Evolutionary conservation across 2,113 vertebrate genomes (phyloP).

Genomic region (Eurypyga helias): DNA sequence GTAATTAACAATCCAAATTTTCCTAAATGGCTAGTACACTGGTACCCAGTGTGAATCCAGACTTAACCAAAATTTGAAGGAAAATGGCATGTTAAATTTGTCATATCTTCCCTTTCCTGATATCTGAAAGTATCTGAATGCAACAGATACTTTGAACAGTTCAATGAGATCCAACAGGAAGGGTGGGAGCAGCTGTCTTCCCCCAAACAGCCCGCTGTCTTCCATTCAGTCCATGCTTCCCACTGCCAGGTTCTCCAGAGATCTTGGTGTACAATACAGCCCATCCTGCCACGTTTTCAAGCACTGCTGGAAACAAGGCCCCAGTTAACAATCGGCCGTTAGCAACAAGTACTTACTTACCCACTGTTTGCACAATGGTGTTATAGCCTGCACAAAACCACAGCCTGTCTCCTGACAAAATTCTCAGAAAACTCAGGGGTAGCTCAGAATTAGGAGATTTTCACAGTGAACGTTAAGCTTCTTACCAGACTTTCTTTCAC

Average conservation of each 20-base stretch:
- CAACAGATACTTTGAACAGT: neutral
- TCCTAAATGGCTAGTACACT: fast-evolving
- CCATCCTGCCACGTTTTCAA: neutral
- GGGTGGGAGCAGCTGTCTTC: neutral
- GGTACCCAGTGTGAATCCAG: neutral
- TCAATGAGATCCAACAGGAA: fast-evolving
- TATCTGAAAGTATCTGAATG: neutral
- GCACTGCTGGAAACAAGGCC: neutral
- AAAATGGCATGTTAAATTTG: neutral
- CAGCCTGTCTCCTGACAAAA: neutral
- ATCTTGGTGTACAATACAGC: neutral
- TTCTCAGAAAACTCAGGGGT: neutral
- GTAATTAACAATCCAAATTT: neutral
- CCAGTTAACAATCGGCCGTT: neutral
- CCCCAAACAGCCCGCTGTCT: fast-evolving
- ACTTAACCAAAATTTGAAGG: neutral
- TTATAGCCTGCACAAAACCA: neutral
- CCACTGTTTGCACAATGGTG: neutral
- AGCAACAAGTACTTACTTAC: neutral
- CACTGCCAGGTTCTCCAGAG: neutral
- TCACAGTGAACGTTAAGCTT: neutral
- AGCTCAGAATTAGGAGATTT: neutral
- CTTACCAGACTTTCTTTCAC: neutral
- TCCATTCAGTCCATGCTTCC: fast-evolving
- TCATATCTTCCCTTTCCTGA: neutral